Conservation (phyloP, 2,888 invertebrate species). For the Asteroscopus sphinx region DNA sequence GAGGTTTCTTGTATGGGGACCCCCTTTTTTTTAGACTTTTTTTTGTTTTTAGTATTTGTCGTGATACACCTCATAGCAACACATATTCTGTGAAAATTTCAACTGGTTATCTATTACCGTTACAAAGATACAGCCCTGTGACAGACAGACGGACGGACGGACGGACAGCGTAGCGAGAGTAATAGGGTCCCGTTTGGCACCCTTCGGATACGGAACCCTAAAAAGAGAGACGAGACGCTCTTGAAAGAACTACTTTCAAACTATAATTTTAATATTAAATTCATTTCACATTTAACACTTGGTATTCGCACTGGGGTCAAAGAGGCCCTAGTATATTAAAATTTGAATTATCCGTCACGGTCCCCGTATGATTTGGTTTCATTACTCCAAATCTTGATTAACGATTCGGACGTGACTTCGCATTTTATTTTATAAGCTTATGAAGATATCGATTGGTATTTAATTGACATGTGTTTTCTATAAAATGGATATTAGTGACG, state of each 20-base stretch:
- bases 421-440: conserved; percentile 62
- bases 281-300: conserved; percentile 34
- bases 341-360: conserved; percentile 75
- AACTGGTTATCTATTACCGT: too few species aligned
- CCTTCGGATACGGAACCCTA: too few species aligned
- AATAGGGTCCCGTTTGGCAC: too few species aligned
- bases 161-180: too few species aligned
- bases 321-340: conserved; percentile 69
- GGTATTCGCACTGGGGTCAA: conserved; percentile 51
- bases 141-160: too few species aligned
- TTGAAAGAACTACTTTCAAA: neutral
- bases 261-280: conserved; percentile 15
- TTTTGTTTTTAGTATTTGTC: too few species aligned
- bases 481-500: neutral
- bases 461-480: conserved; percentile 26
- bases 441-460: conserved; percentile 38
- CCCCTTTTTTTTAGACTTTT: too few species aligned
- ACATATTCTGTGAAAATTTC: too few species aligned
- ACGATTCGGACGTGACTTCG: conserved; percentile 78
- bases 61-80: too few species aligned
- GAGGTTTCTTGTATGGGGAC: too few species aligned
- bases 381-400: conserved; percentile 82
- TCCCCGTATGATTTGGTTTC: conserved; percentile 81
- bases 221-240: too few species aligned
- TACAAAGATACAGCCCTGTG: too few species aligned